Base-by-base conservation (phyloP, 1,140 invertebrate species). In the Diachasma alloeum region DNA sequence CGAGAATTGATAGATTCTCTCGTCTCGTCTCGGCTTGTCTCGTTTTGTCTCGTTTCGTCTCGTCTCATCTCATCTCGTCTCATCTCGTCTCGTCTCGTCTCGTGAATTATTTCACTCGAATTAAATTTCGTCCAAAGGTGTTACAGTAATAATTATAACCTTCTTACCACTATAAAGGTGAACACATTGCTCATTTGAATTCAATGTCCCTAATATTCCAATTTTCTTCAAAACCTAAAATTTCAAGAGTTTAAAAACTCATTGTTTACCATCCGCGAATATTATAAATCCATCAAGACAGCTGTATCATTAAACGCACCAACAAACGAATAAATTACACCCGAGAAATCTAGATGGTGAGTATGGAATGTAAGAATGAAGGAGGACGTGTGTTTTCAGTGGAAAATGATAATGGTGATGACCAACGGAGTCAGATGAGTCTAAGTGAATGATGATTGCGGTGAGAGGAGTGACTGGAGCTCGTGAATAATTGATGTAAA, bases 401-500 rank as follows among this genome's bases (percentile, higher is more conserved):
- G 36, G 36, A 37, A 37, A 37, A 63, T 63, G 56, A 63, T 63
- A 13, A 63, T 63, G 22, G 17, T 63, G 56, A 63, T 63, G 24
- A 24, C 17, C 9, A 63, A 22, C 17, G 56, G 44, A 48, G 44
- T 48, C 44, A 48, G n/a, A 48, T 15, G 44, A n/a, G 44, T 48
- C 44, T n/a, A 56, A 31, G 22, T n/a, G 36, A 39, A 74, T 71
- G 37, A 74, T 74, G 63, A 74, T 74, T 74, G 53, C 36, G 22
- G 72, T 22, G 63, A 53, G 53, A 66, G 6, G n/a, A 26, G 24
- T 53, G 22, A 19, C n/a, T 31, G 11, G 24, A 36, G 19, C 24
- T 66, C 31, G n/a, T 66, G 36, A 74, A 67, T 66, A 74, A 67
- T 74, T 66, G 24, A 74, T 42, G 39, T 53, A 74, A 44, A 59